phyloP scores from a whole-genome alignment of 2,888 invertebrate genomes.

The Stenchaetothrips biformis region DNA sequence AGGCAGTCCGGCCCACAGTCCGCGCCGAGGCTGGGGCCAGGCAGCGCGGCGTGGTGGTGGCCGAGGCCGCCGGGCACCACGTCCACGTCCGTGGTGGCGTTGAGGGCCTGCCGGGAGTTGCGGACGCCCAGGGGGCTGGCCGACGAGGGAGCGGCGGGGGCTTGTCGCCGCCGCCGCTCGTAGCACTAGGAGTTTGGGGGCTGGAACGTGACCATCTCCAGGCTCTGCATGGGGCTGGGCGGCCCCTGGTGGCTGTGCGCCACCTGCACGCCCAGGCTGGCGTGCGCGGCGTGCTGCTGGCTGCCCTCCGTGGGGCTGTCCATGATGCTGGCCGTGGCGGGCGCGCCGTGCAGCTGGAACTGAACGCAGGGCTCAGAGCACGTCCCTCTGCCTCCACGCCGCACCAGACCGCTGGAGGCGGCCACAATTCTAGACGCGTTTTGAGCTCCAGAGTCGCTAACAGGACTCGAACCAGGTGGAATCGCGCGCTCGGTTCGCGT shows the following conservation, averaged over 20 bases:
- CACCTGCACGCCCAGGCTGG: background rate
- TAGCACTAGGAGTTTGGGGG: background rate
- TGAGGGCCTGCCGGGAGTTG: background rate
- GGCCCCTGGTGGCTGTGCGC: background rate
- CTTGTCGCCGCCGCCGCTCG: background rate
- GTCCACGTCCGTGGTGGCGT: background rate
- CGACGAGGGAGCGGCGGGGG: background rate
- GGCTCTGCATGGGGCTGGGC: background rate
- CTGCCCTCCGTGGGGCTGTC: background rate
- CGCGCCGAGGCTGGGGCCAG: background rate
- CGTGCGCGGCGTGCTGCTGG: background rate
- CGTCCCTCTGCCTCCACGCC: background rate
- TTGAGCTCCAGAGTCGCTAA: no score
- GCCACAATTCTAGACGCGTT: no score
- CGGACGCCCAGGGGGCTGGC: background rate
- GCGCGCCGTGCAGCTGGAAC: background rate
- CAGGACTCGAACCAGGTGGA: no score
- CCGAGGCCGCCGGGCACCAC: background rate
- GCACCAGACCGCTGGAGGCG: background rate
- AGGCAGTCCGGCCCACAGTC: background rate
- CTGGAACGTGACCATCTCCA: constrained; percentile 20
- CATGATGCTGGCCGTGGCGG: background rate
- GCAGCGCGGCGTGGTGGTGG: background rate
- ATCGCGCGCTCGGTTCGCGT: no score
- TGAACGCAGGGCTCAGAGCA: background rate